Conservation (phyloP, 37 sponge, comb jelly and placozoan species). For the Aphrocallistes beatrix region DNA sequence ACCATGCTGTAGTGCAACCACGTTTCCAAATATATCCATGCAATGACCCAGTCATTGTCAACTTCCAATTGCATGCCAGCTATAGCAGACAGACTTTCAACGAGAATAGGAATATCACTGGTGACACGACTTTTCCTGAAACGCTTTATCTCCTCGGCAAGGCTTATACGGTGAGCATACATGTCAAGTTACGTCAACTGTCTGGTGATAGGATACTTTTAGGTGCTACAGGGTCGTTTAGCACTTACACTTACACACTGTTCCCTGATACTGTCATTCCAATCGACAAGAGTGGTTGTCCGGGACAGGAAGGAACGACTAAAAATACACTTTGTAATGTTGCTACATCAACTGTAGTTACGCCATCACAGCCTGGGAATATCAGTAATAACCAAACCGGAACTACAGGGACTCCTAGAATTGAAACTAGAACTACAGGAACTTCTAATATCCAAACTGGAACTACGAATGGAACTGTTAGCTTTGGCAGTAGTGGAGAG, state of each 20-base stretch:
- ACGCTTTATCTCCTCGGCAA: not conserved
- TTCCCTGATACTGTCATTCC: not conserved
- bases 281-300: not conserved
- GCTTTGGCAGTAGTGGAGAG: no score
- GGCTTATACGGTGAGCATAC: not conserved
- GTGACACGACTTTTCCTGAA: not conserved
- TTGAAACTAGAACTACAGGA: no score
- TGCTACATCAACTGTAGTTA: not conserved
- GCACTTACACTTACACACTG: not conserved
- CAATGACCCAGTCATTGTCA: not conserved
- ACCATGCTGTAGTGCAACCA: not conserved
- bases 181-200: not conserved
- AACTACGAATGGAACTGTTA: no score
- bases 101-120: not conserved
- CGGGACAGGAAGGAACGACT: not conserved
- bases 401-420: no score
- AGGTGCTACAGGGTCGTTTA: not conserved
- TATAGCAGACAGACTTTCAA: not conserved
- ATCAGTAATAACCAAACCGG: no score
- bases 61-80: not conserved
- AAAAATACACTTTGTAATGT: not conserved
- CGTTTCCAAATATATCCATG: not conserved
- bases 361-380: no score
- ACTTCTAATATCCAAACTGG: no score
- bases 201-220: not conserved